Percentiles rank a stretch among this genome's conserved stretches.
These are phyloP conservation scores for Dermochelys coriacea DNA, from an alignment of 2,797 vertebrate genomes.

Conservation along the genomic window DNA sequence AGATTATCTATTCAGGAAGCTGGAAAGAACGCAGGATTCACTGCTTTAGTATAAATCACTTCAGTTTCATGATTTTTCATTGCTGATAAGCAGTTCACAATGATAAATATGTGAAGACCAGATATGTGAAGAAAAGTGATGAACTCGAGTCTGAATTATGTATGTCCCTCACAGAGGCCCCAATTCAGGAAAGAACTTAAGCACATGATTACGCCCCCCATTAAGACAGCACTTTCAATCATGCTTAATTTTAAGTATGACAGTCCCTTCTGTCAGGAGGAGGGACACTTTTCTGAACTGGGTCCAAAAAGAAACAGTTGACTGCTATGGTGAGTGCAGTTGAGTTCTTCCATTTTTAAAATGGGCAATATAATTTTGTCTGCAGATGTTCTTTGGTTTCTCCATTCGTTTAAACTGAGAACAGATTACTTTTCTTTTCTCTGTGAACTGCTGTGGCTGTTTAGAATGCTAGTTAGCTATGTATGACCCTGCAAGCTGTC, in stretches of 20 bases:
- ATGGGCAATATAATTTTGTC: not conserved
- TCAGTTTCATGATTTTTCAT: not conserved
- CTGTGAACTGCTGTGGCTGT: not conserved
- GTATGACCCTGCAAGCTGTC: not conserved
- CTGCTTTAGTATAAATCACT: not conserved
- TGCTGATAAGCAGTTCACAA: rapidly evolving
- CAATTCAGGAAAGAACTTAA: not conserved
- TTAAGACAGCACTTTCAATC: not conserved
- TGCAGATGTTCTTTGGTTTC: rapidly evolving
- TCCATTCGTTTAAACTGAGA: not conserved
- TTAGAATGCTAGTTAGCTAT: not conserved
- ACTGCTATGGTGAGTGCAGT: not conserved
- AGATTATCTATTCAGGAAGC: not conserved
- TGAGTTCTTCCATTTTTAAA: not conserved
- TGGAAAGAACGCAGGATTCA: not conserved
- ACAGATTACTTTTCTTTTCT: not conserved
- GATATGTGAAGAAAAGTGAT: not conserved
- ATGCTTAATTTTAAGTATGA: not conserved
- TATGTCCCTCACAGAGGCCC: not conserved
- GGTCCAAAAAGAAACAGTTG: not conserved
- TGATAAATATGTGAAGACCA: not conserved
- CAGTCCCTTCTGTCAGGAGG: not conserved
- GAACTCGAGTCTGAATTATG: not conserved
- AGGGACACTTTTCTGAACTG: not conserved
- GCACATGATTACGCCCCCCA: no score